Evolutionary conservation across 2,888 invertebrate species (phyloP).

Genomic region (Brenthis daphne): DNA sequence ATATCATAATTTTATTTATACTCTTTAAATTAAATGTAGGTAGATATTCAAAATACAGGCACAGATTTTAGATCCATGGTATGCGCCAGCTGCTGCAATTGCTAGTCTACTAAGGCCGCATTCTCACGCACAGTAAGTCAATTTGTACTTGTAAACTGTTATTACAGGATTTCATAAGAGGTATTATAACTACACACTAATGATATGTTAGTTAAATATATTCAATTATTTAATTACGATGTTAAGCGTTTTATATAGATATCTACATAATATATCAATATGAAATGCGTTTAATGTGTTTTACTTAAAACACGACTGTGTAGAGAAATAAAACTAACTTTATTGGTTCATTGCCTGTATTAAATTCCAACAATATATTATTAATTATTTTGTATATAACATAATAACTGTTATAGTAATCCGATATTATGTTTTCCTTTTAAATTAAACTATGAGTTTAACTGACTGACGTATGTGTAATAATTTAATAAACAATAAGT

Average conservation of each 20-base stretch:
- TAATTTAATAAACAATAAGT: slow-evolving; percentile 5
- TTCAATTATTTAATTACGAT: too few relatives aligned
- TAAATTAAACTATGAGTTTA: slow-evolving; percentile 9
- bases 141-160: not conserved
- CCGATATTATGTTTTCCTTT: slow-evolving; percentile 28
- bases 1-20: not conserved
- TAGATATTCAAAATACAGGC: slow-evolving; percentile 11
- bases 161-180: too few relatives aligned
- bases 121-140: slow-evolving; percentile 8
- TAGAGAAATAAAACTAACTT: too few relatives aligned
- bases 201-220: too few relatives aligned
- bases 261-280: too few relatives aligned
- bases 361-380: slow-evolving; percentile 8
- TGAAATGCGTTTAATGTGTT: too few relatives aligned
- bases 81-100: slow-evolving; percentile 44
- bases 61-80: slow-evolving; percentile 32
- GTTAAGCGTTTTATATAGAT: too few relatives aligned
- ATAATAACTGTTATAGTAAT: slow-evolving; percentile 20
- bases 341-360: not conserved
- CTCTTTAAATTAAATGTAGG: not conserved
- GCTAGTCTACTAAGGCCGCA: slow-evolving; percentile 36
- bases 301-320: too few relatives aligned
- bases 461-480: slow-evolving; percentile 22
- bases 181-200: too few relatives aligned
- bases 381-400: slow-evolving; percentile 11